Conservation (phyloP, 2,113 vertebrate species). For the Cnemophilus loriae region DNA sequence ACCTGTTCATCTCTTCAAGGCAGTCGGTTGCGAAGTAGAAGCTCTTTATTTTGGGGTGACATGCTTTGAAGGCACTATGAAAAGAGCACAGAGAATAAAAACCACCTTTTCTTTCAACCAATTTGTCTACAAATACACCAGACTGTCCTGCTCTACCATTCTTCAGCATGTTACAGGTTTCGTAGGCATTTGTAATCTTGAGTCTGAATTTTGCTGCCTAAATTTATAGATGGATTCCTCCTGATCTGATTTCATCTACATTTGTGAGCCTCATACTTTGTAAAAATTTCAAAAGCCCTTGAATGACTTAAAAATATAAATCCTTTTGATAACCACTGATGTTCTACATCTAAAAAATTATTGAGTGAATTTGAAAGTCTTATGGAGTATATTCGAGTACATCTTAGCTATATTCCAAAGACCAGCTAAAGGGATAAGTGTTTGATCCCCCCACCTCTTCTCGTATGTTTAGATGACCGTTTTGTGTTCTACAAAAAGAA, state of each 20-base stretch:
- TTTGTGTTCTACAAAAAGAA: background rate
- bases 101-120: background rate
- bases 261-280: background rate
- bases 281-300: background rate
- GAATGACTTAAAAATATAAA: background rate
- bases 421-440: background rate
- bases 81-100: constrained; percentile 15
- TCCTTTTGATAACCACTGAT: background rate
- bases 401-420: background rate
- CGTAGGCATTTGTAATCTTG: background rate
- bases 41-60: constrained; percentile 91
- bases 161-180: background rate
- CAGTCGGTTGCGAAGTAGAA: constrained; percentile 91
- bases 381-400: background rate
- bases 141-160: background rate
- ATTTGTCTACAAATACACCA: background rate
- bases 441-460: background rate
- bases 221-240: background rate
- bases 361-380: background rate
- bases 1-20: constrained; percentile 95
- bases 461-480: background rate
- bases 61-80: constrained; percentile 88
- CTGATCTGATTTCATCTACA: background rate
- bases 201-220: background rate
- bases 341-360: background rate